A percentile compares a stretch with the other conserved stretches of the same genome.
phyloP scores from a whole-genome alignment of 2,113 vertebrate species.

The Aegithalos caudatus region DNA sequence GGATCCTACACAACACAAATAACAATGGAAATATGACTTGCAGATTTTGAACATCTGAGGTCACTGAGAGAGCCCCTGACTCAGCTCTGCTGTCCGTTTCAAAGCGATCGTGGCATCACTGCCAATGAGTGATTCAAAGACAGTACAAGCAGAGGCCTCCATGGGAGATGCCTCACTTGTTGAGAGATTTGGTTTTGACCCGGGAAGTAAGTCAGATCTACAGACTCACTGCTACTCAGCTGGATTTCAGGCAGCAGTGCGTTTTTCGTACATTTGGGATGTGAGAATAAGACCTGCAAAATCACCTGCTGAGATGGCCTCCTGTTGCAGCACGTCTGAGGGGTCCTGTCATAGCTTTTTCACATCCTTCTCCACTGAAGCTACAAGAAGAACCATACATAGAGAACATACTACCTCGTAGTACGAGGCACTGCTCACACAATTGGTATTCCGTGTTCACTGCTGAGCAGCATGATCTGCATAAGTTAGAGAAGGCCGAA shows the following conservation, averaged over 20 bases:
- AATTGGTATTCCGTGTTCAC: not conserved
- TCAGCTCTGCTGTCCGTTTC: not conserved
- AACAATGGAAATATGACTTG: not conserved
- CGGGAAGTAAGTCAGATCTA: not conserved
- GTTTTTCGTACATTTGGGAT: not conserved
- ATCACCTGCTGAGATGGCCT: fast-evolving
- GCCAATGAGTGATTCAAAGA: not conserved
- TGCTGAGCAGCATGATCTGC: not conserved
- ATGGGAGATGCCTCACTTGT: not conserved
- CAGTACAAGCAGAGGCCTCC: no score
- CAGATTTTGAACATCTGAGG: not conserved
- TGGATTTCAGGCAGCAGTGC: not conserved
- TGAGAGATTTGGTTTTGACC: not conserved
- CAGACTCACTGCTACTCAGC: not conserved
- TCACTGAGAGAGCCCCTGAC: not conserved
- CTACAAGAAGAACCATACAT: no score
- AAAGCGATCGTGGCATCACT: fast-evolving
- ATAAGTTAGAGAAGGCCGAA: not conserved
- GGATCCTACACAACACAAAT: not conserved
- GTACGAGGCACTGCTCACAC: not conserved
- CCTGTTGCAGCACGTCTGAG: fast-evolving
- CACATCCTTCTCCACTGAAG: not conserved
- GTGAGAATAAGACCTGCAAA: not conserved
- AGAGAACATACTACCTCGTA: no score
- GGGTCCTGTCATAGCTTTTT: not conserved